Percentiles rank a stretch among this genome's conserved stretches.
phyloP scores from a whole-genome alignment of 1,140 invertebrate species.

The Arion vulgaris region DNA sequence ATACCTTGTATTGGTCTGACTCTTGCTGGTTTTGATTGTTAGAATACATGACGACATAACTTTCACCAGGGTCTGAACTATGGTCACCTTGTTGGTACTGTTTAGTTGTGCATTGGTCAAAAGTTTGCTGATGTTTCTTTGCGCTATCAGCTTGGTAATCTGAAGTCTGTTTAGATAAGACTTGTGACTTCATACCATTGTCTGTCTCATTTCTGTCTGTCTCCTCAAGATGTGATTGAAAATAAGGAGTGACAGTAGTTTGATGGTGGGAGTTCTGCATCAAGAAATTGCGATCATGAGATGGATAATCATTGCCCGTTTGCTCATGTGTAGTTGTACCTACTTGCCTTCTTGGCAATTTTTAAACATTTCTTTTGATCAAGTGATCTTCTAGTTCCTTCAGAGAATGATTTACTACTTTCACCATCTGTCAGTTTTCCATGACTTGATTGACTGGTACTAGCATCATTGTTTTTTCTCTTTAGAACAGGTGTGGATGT shows the following conservation, averaged over 20 bases:
- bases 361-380: neutral
- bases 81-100: neutral
- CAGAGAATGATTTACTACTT: neutral
- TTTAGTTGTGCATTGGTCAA: no score
- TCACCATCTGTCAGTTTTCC: neutral
- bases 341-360: neutral
- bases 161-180: neutral
- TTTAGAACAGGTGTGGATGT: constrained; percentile 57
- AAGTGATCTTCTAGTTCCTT: neutral
- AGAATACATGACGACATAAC: neutral
- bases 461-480: constrained; percentile 33
- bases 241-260: neutral
- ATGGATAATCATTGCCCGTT: neutral
- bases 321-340: neutral
- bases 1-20: neutral
- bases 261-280: neutral
- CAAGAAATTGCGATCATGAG: neutral
- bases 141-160: neutral
- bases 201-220: neutral
- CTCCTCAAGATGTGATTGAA: neutral
- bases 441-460: neutral
- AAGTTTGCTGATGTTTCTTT: neutral
- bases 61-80: neutral
- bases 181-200: neutral
- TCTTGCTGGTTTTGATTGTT: neutral